Evolutionary conservation across 2,113 vertebrate species (phyloP), one percentile per base, ranked within the genome.

Genomic region (Strix aluco): DNA sequence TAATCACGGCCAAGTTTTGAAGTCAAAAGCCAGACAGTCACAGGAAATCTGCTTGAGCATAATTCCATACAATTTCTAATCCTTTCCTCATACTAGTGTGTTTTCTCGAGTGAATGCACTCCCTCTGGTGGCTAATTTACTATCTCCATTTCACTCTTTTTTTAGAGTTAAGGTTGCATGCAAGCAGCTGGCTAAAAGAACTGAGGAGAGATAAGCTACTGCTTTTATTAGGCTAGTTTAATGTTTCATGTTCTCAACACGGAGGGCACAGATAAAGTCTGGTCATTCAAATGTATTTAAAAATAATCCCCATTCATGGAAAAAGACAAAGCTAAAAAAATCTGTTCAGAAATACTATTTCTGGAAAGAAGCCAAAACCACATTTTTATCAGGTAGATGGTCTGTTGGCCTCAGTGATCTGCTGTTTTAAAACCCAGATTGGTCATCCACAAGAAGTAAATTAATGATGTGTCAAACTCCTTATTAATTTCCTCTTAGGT

Each of bases 61-160:
- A 25, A 51, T 54, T 91, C 66, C 36, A 10, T 13, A 32, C 10
- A 13, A 2, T 75, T 65, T 66, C 30, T 25, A 32, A 75, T 58
- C 40, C 42, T 71, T 54, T 81, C 15, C 32, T 75, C 10, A 10
- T 2, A 9, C 10, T 5, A 4, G 6, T 5, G 20, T 40, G 40
- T 30, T 47, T 30, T 81, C 82, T 44, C 3, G 62, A 47, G 74
- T 69, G 81, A 82, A 10, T 38, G 94, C n/a, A 1, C 96, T 96
- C 96, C 97, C 94, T 96, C 97, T 97, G 74, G 58, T 88, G 96
- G 94, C 38, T 93, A 47, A 80, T 88, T 92, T 71, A 30, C 70
- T 25, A 3, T 61, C 61, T 82, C 78, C 10, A 20, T 80, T 72
- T 66, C 62, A 10, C 18, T 55, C 19, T 34, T 32, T 17, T 70